Evolutionary conservation across 2,113 vertebrate species (phyloP), one percentile per base, ranked within the genome.

Genomic region (Danionella cerebrum): DNA sequence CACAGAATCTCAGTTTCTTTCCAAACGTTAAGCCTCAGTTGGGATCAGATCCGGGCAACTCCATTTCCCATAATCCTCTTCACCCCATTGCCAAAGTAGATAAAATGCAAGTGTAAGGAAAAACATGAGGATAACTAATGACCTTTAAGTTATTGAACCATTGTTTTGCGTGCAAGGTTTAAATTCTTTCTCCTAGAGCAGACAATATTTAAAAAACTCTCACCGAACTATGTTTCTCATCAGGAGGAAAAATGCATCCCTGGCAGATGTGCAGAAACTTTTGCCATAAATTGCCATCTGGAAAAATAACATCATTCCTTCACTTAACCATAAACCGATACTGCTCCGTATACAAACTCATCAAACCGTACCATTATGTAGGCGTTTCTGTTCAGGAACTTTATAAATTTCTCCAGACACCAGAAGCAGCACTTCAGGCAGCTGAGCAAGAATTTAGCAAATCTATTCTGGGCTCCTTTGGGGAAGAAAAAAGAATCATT

Each of bases 341-440:
- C n/a, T n/a, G n/a, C n/a, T n/a, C n/a, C n/a, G n/a, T n/a, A n/a
- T n/a, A n/a, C n/a, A n/a, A n/a, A n/a, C n/a, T n/a, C n/a, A n/a
- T 44, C 5, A 47, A 22, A 14, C 9, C 89, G 84, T 65, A 98
- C 96, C 96, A 97, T 98, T 83, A 98, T 98, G 78, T 98, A 98
- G 0, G 96, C 96, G 0, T 98, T 98, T 57, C 95, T 86, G 79
- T 97, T 98, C 21, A 98, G 87, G 83, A 98, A 98, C 67, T 89
- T 94, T 84, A 98, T 89, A 75, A 92, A 97, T 47, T 96, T 98
- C 69, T 98, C 96, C 81, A 98, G 83, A 81, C 96, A 98, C 96
- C 95, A 98, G 87, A 98, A 98, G 76, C 94, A 98, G 76, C 94
- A 97, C 76, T 95, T 98, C 64, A 98, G 80, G 79, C 96, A 98